A percentile compares a stretch with the other conserved stretches of the same genome.
Evolutionary conservation across 2,797 vertebrate genomes (phyloP).

Genomic region (Danio jaintianensis): DNA sequence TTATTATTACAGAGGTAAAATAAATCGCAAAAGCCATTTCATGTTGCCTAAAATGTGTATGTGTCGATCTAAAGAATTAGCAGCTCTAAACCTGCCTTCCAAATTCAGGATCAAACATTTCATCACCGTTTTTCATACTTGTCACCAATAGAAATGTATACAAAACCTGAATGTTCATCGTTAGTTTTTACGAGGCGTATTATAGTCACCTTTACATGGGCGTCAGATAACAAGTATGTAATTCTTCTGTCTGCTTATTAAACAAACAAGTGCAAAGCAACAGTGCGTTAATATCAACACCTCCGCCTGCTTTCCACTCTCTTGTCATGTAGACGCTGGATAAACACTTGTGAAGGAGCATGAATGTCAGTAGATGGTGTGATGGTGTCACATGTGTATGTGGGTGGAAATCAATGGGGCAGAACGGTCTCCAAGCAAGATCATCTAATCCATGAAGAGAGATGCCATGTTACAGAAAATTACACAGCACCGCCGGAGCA

Average conservation of each 20-base stretch:
- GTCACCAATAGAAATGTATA: neutral
- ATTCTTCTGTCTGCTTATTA: slow-evolving; percentile 22
- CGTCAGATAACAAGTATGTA: slow-evolving; percentile 13
- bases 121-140: neutral
- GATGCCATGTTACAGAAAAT: slow-evolving; percentile 52
- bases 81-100: slow-evolving; percentile 3
- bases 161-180: neutral
- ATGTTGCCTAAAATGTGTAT: neutral
- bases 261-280: slow-evolving; percentile 29
- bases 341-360: slow-evolving; percentile 38
- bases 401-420: slow-evolving; percentile 56
- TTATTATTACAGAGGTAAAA: too few species aligned
- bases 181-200: neutral
- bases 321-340: slow-evolving; percentile 23
- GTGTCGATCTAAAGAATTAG: neutral
- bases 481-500: slow-evolving; percentile 33
- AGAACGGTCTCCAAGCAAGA: slow-evolving; percentile 42
- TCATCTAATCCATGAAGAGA: slow-evolving; percentile 46
- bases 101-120: neutral
- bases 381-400: slow-evolving; percentile 29
- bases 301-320: slow-evolving; percentile 23
- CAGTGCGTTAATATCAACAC: slow-evolving; percentile 28
- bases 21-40: neutral
- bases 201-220: slow-evolving; percentile 23
- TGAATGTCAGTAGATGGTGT: slow-evolving; percentile 28